Conservation (phyloP, 2,797 vertebrate genomes). For the Peromyscus eremicus region DNA sequence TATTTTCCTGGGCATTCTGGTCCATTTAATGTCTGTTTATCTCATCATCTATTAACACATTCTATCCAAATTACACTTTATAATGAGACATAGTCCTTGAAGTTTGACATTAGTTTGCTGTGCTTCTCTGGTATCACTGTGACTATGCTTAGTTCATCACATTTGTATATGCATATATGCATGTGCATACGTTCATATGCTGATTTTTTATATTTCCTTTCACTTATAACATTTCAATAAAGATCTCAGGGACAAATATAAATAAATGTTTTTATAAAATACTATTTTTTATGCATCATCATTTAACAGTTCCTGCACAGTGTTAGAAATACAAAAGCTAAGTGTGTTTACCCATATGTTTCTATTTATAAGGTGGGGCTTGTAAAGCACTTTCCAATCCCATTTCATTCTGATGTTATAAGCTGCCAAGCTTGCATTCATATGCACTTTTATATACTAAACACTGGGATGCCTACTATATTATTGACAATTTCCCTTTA, state of each 20-base stretch:
- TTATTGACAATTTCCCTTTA: background rate
- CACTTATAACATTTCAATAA: background rate
- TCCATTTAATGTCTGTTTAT: background rate
- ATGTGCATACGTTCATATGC: background rate
- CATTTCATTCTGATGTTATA: background rate
- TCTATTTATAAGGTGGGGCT: background rate
- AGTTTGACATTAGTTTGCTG: background rate
- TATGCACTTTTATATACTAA: background rate
- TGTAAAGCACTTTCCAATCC: background rate
- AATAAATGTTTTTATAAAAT: background rate
- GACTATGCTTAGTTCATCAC: background rate
- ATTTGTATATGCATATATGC: background rate
- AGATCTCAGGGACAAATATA: background rate
- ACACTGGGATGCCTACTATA: rapidly evolving
- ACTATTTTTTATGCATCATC: background rate
- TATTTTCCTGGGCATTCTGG: background rate
- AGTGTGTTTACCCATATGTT: background rate
- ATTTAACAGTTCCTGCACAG: background rate
- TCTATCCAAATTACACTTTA: background rate
- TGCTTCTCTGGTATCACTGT: background rate
- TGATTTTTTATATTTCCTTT: background rate
- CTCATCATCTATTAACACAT: background rate
- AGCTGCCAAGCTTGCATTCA: background rate
- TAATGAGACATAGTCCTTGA: background rate
- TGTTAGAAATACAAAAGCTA: background rate